A percentile compares a stretch with the other conserved stretches of the same genome.
Evolutionary conservation across 2,113 vertebrate genomes (phyloP).

Genomic region (Ophthalmotilapia sp.): DNA sequence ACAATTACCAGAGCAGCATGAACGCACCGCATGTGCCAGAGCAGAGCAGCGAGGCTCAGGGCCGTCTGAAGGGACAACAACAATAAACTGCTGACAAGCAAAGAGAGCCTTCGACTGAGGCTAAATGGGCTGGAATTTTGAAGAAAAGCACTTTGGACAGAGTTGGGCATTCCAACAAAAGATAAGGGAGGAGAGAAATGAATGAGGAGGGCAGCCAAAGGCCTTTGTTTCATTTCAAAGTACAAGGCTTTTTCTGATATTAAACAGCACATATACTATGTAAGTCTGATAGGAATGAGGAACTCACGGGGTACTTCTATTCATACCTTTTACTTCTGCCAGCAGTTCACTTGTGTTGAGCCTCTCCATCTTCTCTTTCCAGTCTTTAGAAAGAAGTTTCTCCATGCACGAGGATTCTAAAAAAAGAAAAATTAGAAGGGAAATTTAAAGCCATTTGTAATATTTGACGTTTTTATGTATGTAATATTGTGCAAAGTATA

Average conservation of each 20-base stretch:
- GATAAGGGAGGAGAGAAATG: constrained; percentile 48
- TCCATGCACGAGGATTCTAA: constrained; percentile 95
- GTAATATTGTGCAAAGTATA: neutral
- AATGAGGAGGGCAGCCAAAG: constrained; percentile 54
- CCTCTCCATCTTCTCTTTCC: constrained; percentile 99
- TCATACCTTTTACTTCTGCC: constrained; percentile 96
- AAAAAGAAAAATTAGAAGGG: neutral
- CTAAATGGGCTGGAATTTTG: constrained; percentile 35
- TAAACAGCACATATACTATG: constrained; percentile 25
- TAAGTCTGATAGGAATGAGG: constrained; percentile 37
- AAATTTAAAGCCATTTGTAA: neutral
- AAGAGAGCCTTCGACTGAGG: neutral
- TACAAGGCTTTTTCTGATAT: constrained; percentile 41
- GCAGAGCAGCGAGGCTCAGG: neutral
- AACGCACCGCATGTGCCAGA: neutral
- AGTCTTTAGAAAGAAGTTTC: constrained; percentile 97
- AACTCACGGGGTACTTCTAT: neutral
- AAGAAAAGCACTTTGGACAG: constrained; percentile 43
- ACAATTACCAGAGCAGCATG: constrained; percentile 35
- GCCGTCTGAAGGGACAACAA: constrained; percentile 11
- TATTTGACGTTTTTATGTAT: neutral
- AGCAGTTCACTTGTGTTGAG: constrained; percentile 94
- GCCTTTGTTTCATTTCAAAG: constrained; percentile 56
- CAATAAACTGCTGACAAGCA: constrained; percentile 26
- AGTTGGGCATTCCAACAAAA: constrained; percentile 50